Base-by-base conservation (phyloP, 1,140 invertebrate species). In the Scylla paramamosain region DNA sequence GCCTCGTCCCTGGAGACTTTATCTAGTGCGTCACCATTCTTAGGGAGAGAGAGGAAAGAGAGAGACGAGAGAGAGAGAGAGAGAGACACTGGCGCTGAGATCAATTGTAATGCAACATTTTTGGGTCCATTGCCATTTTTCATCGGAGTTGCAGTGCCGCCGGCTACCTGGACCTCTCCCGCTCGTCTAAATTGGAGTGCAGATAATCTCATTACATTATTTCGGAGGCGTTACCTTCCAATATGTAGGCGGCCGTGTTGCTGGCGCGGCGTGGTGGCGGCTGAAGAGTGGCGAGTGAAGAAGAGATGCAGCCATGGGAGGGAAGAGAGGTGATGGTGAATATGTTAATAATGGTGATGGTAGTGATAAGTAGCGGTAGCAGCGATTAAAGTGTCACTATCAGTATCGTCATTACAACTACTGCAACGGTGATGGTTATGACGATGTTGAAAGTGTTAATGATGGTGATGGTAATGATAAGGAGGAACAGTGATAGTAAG, bases 71-170 rank as follows among this genome's bases (percentile, higher is more conserved):
- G 31, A 92, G 59, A 82, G 39, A 67, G 59, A 82, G n/a, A 77
- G 46, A 28, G 45, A 77, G 67, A 29, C 83, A 89, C 20, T 25
- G 93, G 48, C 86, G 20, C 31, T 88, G 14, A 94, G 93, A 94
- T 94, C 93, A 94, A 94, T 94, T 94, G 93, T 46, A 94, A 90
- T 82, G 93, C 93, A 94, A 90, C 93, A 94, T 90, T 94, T 90
- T 94, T 48, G 52, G 93, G 28, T 90, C 86, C 87, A 31, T 59
- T 94, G 93, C 86, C 93, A 94, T 94, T 94, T 94, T 94, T 94
- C 93, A 94, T 94, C 89, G 88, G 48, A 16, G 29, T 25, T 90
- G 77, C 59, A 94, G 84, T 89, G 86, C 48, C 46, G 45, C 10
- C 92, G 28, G 31, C 84, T 88, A 77, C 28, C 93, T 89, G 87